These are phyloP conservation scores for Apis cerana DNA, from an alignment of 1,140 invertebrate species.

Conservation along the genomic window DNA sequence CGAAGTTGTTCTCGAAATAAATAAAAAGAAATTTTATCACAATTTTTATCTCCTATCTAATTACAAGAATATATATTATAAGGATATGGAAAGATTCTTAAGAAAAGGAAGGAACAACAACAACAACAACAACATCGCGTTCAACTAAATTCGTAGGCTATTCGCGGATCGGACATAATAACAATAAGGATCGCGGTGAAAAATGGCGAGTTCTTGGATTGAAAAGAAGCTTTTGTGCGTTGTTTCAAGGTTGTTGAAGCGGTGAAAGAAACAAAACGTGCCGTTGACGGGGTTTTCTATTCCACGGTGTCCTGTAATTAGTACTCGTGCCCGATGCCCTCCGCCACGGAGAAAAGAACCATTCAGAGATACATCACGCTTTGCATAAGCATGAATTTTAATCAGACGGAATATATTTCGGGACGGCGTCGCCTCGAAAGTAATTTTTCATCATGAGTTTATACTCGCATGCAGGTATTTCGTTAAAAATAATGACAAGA, in stretches of 20 bases:
- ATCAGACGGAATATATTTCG: constrained; percentile 17
- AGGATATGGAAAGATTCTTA: not conserved
- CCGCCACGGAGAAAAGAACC: constrained; percentile 4
- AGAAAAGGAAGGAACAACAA: no score
- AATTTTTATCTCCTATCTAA: no score
- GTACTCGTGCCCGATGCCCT: constrained; percentile 1
- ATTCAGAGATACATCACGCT: not conserved
- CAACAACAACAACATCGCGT: not conserved
- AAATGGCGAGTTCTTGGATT: constrained; percentile 8
- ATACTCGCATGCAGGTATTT: no score
- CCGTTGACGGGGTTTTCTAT: constrained; percentile 10
- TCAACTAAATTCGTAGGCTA: not conserved
- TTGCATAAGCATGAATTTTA: constrained; percentile 25
- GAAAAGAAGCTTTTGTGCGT: constrained; percentile 26
- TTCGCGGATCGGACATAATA: not conserved
- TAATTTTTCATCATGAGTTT: no score
- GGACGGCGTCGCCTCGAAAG: not conserved
- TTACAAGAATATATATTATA: not conserved
- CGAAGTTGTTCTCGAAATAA: not conserved
- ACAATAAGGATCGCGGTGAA: not conserved
- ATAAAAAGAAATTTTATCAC: no score
- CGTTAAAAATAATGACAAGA: no score
- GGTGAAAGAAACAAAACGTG: constrained; percentile 9
- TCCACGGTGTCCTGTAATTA: constrained; percentile 18
- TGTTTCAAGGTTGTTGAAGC: not conserved